Percentiles rank a stretch among this genome's conserved stretches.
Evolutionary conservation across 2,113 vertebrate species (phyloP).

Genomic region (Garra rufa): DNA sequence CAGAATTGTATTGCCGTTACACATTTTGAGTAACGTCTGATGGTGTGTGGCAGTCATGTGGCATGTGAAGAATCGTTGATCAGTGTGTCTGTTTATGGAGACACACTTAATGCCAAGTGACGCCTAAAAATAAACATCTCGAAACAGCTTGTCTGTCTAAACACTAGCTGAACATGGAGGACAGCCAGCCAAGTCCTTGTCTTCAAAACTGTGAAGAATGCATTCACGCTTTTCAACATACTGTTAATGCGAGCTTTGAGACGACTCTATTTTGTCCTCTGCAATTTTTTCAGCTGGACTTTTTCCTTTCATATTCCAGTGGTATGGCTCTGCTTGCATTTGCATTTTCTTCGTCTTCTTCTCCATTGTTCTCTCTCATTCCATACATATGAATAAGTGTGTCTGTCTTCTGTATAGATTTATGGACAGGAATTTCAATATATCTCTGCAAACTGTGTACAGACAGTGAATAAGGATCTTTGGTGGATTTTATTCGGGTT

Average conservation of each 20-base stretch:
- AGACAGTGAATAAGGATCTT: constrained; percentile 31
- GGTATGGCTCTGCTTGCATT: constrained; percentile 43
- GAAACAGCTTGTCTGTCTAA: constrained; percentile 58
- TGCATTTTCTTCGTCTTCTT: constrained; percentile 54
- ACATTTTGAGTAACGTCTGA: constrained; percentile 47
- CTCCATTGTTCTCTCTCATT: constrained; percentile 8
- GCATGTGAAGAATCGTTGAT: constrained; percentile 46
- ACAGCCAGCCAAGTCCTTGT: constrained; percentile 37
- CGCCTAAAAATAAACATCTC: constrained; percentile 56
- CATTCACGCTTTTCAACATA: constrained; percentile 50
- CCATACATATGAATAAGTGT: constrained; percentile 11
- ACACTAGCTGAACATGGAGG: constrained; percentile 47
- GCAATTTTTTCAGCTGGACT: constrained; percentile 52
- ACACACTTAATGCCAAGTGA: constrained; percentile 47
- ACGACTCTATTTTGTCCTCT: constrained; percentile 63
- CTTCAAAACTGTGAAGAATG: constrained; percentile 52
- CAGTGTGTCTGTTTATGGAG: constrained; percentile 45
- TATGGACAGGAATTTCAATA: constrained; percentile 17
- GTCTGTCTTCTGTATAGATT: constrained; percentile 29
- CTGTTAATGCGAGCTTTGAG: constrained; percentile 67
- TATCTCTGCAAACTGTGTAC: constrained; percentile 22
- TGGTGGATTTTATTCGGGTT: neutral
- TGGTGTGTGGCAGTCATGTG: constrained; percentile 41
- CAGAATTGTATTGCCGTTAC: neutral
- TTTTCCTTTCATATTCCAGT: constrained; percentile 8